Percentiles rank a stretch among this genome's conserved stretches.
Conservation (phyloP, 2,888 invertebrate species). For the Ormyrus labotus region DNA sequence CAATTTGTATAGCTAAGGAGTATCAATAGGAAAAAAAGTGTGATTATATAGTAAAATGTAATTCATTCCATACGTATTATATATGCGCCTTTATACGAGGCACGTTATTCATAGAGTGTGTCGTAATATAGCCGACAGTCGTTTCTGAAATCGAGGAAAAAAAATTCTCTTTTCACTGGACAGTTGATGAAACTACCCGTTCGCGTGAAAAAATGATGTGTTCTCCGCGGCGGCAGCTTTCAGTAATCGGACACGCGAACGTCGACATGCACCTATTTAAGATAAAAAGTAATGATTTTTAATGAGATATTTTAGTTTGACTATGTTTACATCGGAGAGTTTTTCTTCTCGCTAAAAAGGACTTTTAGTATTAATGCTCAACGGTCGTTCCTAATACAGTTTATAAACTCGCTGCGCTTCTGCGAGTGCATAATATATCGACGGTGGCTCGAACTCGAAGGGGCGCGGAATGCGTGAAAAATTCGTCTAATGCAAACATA, state of each 20-base stretch:
- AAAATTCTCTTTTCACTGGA: slow-evolving; percentile 5
- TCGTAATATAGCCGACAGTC: slow-evolving; percentile 36
- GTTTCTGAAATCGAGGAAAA: slow-evolving; percentile 20
- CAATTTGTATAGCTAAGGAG: slow-evolving; percentile 53
- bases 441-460: not conserved
- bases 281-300: slow-evolving; percentile 32
- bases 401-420: slow-evolving; percentile 20
- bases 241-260: slow-evolving; percentile 20
- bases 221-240: too few relatives aligned
- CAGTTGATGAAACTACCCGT: not conserved
- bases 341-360: slow-evolving; percentile 18
- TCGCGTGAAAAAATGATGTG: not conserved
- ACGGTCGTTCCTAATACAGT: slow-evolving; percentile 50
- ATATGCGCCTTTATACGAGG: slow-evolving; percentile 35
- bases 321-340: slow-evolving; percentile 48
- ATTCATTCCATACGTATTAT: slow-evolving; percentile 29
- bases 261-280: slow-evolving; percentile 13
- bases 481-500: slow-evolving; percentile 46
- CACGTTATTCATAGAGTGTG: slow-evolving; percentile 25
- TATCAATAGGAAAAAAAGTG: slow-evolving; percentile 48
- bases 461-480: slow-evolving; percentile 8
- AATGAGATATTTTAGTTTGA: slow-evolving; percentile 45
- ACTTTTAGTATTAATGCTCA: slow-evolving; percentile 29
- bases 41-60: slow-evolving; percentile 51
- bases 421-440: not conserved